Evolutionary conservation across 2,797 vertebrate genomes (phyloP).

Genomic region (Psittacula echo): DNA sequence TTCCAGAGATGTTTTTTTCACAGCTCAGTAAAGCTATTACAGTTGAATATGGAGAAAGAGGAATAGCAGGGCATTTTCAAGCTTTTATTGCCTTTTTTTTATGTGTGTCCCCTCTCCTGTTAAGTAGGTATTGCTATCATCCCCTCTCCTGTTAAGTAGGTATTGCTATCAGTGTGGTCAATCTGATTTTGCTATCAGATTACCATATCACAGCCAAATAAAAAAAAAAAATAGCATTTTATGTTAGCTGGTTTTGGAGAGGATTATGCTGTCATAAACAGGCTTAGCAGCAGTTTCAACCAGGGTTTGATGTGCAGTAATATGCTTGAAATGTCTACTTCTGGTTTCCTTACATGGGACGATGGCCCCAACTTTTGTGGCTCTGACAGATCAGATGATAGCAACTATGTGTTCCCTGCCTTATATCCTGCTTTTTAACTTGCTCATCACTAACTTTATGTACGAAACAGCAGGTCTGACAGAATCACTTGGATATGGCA

Average conservation of each 20-base stretch:
- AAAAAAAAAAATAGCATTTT: conserved; percentile 54
- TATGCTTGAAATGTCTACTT: conserved; percentile 22
- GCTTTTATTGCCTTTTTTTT: conserved; percentile 30
- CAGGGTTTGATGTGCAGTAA: conserved; percentile 7
- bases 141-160: neutral
- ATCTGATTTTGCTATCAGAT: conserved; percentile 13
- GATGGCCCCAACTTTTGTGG: neutral
- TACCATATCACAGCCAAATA: conserved; percentile 21
- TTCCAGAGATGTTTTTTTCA: neutral
- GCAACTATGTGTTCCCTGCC: neutral
- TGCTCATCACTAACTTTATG: neutral
- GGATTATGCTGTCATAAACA: conserved; percentile 71
- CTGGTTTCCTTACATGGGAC: neutral
- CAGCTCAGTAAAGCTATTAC: conserved; percentile 21
- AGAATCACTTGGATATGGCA: neutral
- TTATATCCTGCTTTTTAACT: neutral
- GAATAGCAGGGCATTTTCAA: neutral
- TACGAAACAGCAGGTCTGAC: neutral
- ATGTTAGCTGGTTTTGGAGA: conserved; percentile 52
- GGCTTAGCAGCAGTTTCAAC: conserved; percentile 60
- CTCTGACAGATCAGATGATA: neutral
- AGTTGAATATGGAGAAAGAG: neutral
- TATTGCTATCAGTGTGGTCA: conserved; percentile 28
- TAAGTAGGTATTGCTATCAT: conserved; percentile 31
- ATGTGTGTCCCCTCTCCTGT: neutral